These are phyloP conservation scores for Drosophila prosaltans DNA, from an alignment of 1,140 invertebrate genomes.

Conservation along the genomic window DNA sequence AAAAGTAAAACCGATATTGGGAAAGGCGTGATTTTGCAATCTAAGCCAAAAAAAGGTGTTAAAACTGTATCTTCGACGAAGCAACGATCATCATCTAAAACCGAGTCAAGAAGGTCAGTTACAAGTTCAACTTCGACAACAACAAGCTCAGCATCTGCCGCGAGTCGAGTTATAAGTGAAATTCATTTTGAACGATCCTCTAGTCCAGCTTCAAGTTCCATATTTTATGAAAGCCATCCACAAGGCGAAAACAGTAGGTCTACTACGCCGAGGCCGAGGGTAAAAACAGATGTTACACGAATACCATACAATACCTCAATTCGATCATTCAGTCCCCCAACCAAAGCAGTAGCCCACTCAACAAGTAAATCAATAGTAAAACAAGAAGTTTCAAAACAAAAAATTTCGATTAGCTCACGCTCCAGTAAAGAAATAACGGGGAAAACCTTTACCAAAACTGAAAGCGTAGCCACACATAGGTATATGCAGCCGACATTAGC, in stretches of 20 bases:
- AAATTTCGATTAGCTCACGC: conserved; percentile 32
- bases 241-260: conserved; percentile 68
- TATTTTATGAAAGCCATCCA: conserved; percentile 73
- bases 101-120: conserved; percentile 62
- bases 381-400: conserved; percentile 33
- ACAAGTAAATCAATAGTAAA: conserved; percentile 30
- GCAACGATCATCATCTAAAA: conserved; percentile 36
- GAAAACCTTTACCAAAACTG: conserved; percentile 36
- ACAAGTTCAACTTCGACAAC: conserved; percentile 66
- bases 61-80: conserved; percentile 22
- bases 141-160: conserved; percentile 58
- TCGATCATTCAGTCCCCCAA: conserved; percentile 58
- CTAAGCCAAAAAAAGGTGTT: conserved; percentile 18
- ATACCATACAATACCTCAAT: conserved; percentile 66
- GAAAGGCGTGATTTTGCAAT: conserved; percentile 19
- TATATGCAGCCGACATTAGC: conserved; percentile 79
- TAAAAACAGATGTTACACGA: conserved; percentile 72
- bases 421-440: conserved; percentile 36
- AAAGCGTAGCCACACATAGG: conserved; percentile 54
- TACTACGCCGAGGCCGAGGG: conserved; percentile 69
- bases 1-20: conserved; percentile 24
- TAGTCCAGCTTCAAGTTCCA: conserved; percentile 72
- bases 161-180: conserved; percentile 70
- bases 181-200: conserved; percentile 68
- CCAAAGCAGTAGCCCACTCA: conserved; percentile 38